Percentiles rank a stretch among this genome's conserved stretches.
Conservation (phyloP, 2,113 vertebrate species). For the Atractosteus spatula region DNA sequence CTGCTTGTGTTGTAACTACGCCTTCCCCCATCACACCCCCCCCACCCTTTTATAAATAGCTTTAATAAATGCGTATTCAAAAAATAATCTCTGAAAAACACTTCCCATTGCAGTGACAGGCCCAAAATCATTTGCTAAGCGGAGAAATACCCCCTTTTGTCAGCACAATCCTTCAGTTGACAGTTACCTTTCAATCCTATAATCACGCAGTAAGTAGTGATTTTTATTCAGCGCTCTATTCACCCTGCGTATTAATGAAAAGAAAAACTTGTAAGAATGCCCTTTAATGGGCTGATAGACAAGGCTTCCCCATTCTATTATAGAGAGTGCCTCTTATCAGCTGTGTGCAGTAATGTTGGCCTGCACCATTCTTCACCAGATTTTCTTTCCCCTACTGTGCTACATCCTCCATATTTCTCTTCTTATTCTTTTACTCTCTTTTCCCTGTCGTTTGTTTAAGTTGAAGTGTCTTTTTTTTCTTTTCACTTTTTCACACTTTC, state of each 20-base stretch:
- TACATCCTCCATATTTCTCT: constrained; percentile 14
- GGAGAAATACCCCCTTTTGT: constrained; percentile 69
- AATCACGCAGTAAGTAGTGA: constrained; percentile 80
- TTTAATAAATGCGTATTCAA: constrained; percentile 76
- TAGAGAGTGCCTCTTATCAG: constrained; percentile 78
- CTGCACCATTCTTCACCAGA: constrained; percentile 56
- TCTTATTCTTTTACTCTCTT: constrained; percentile 3
- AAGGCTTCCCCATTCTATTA: constrained; percentile 71
- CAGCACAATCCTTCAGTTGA: constrained; percentile 76
- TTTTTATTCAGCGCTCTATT: constrained; percentile 82
- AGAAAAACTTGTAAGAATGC: constrained; percentile 75
- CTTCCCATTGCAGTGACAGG: constrained; percentile 77
- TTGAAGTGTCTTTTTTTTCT: no score
- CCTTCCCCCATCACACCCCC: neutral
- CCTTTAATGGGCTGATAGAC: constrained; percentile 81
- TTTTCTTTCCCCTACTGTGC: constrained; percentile 34
- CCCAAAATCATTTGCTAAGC: constrained; percentile 77
- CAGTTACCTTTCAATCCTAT: constrained; percentile 92
- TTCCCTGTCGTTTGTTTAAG: no score
- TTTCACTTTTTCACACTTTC: no score
- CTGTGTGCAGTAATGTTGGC: constrained; percentile 65
- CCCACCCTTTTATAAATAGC: constrained; percentile 38
- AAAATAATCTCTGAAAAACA: constrained; percentile 82
- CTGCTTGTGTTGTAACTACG: constrained; percentile 10
- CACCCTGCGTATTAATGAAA: constrained; percentile 78